A percentile compares a stretch with the other conserved stretches of the same genome.
Conservation (phyloP, 2,113 vertebrate species). For the Telmatochromis bifrenatus region DNA sequence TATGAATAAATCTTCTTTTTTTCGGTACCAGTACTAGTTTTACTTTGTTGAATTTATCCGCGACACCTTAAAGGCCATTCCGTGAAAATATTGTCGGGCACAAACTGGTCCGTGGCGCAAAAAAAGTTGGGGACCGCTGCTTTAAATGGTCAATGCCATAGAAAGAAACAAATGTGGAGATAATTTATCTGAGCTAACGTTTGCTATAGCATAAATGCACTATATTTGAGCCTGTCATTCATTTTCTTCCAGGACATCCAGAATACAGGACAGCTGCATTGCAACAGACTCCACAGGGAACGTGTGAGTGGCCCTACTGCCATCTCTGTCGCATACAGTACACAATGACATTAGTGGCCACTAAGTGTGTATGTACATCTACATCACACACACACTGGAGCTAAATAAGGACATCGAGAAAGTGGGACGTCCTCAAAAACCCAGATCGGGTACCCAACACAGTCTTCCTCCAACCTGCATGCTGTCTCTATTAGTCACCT, state of each 20-base stretch:
- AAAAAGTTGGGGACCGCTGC: neutral
- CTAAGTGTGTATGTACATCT: neutral
- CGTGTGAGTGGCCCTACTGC: neutral
- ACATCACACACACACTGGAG: neutral
- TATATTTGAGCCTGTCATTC: neutral
- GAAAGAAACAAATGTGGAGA: neutral
- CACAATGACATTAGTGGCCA: neutral
- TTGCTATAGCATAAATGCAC: neutral
- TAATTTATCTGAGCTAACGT: neutral
- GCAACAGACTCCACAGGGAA: constrained; percentile 17
- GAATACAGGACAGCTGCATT: constrained; percentile 7
- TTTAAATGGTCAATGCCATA: neutral
- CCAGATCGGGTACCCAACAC: neutral
- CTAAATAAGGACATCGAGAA: neutral
- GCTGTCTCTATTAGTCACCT: constrained; percentile 72
- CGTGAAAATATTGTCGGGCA: neutral
- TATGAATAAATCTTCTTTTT: neutral
- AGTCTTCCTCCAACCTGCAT: neutral
- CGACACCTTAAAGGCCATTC: neutral
- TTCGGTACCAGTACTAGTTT: neutral
- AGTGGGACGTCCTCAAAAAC: constrained; percentile 6
- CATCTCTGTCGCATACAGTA: neutral
- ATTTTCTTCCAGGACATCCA: neutral
- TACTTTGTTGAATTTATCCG: neutral
- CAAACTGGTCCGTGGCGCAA: neutral